Percentiles rank a stretch among this genome's conserved stretches.
phyloP scores from a whole-genome alignment of 2,888 invertebrate species.

The Hypselothyrea guttata region DNA sequence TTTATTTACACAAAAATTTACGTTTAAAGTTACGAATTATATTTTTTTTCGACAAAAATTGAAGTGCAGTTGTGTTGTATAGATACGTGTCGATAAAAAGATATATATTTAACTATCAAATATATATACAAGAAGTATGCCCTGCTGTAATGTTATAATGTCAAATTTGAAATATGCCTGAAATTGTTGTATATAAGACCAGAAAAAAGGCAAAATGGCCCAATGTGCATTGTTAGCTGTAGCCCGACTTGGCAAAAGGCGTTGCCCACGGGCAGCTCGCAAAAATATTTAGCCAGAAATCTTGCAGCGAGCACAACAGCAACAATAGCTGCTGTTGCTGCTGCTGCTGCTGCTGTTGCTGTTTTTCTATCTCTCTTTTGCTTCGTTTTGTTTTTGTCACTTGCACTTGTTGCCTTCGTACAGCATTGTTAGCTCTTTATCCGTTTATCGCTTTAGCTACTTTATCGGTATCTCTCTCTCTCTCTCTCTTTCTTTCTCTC shows the following conservation, averaged over 20 bases:
- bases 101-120: no score
- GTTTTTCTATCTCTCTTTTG: conserved; percentile 8
- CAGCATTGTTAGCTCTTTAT: conserved; percentile 35
- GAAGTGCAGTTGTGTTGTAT: no score
- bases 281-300: conserved; percentile 53
- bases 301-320: conserved; percentile 17
- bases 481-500: conserved; percentile 7
- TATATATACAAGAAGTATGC: no score
- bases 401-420: conserved; percentile 63
- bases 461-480: conserved; percentile 7
- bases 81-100: no score
- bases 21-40: no score
- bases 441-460: conserved; percentile 24
- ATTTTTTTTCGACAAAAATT: no score
- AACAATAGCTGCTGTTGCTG: conserved; percentile 13
- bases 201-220: no score
- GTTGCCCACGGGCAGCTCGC: conserved; percentile 44
- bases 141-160: no score
- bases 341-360: conserved; percentile 11
- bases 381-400: conserved; percentile 49
- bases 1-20: no score
- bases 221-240: conserved; percentile 46
- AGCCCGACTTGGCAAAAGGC: conserved; percentile 33
- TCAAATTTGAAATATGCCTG: no score
- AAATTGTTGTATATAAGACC: no score